phyloP scores from a whole-genome alignment of 1,140 invertebrate species.

The Danaus melanippus region DNA sequence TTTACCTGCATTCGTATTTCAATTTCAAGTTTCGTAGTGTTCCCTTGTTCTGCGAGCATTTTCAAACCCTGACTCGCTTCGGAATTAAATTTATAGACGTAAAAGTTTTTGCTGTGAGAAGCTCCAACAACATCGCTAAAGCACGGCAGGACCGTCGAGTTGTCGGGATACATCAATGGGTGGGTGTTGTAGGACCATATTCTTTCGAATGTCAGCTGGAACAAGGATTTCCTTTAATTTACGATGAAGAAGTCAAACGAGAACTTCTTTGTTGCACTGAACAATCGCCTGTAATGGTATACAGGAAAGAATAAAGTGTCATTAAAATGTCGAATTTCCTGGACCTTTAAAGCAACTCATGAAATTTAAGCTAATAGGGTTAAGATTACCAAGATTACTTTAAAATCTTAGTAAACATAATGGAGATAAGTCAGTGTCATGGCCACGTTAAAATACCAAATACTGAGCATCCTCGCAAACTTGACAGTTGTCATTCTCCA shows the following conservation, averaged over 20 bases:
- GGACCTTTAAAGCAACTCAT: too few relatives aligned
- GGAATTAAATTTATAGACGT: slow-evolving; percentile 90
- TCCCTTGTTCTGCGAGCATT: slow-evolving; percentile 94
- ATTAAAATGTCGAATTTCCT: too few relatives aligned
- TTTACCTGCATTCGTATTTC: slow-evolving; percentile 89
- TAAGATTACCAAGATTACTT: too few relatives aligned
- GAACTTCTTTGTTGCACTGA: too few relatives aligned
- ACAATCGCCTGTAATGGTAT: too few relatives aligned
- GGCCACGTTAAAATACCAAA: slow-evolving; percentile 28
- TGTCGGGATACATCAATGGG: slow-evolving; percentile 91
- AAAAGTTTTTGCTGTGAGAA: slow-evolving; percentile 89
- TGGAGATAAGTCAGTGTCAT: too few relatives aligned
- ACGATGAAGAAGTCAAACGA: too few relatives aligned
- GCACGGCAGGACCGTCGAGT: slow-evolving; percentile 86
- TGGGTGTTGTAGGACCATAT: slow-evolving; percentile 98
- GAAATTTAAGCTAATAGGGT: too few relatives aligned
- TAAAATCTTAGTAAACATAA: too few relatives aligned
- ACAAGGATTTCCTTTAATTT: neutral
- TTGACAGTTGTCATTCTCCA: slow-evolving; percentile 48
- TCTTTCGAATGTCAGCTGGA: slow-evolving; percentile 92
- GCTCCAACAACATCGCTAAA: slow-evolving; percentile 99
- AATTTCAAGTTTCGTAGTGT: slow-evolving; percentile 90
- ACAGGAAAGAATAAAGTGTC: too few relatives aligned
- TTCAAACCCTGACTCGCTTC: slow-evolving; percentile 90
- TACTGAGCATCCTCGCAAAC: slow-evolving; percentile 56